A percentile compares a stretch with the other conserved stretches of the same genome.
Evolutionary conservation across 2,113 vertebrate genomes (phyloP).

Genomic region (Fregata magnificens): DNA sequence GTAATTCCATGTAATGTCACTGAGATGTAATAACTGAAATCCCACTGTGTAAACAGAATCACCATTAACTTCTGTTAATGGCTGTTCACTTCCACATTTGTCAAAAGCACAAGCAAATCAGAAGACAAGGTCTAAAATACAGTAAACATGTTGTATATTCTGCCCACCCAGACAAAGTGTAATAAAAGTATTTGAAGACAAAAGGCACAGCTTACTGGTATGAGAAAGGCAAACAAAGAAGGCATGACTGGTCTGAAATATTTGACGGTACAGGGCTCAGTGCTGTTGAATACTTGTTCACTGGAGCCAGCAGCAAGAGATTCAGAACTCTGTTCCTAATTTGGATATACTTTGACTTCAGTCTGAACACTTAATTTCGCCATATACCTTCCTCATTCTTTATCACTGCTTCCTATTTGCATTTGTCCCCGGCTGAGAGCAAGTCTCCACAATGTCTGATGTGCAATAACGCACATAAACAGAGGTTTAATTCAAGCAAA

Average conservation of each 20-base stretch:
- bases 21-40: background rate
- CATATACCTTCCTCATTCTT: background rate
- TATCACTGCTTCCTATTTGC: background rate
- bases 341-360: background rate
- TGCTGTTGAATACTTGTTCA: background rate
- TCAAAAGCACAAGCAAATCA: background rate
- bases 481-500: background rate
- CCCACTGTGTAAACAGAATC: background rate
- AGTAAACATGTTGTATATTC: background rate
- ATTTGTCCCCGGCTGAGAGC: background rate
- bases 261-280: background rate
- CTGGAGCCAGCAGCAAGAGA: background rate
- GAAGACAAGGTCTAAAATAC: background rate
- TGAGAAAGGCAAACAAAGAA: background rate
- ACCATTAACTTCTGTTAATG: background rate
- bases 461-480: background rate
- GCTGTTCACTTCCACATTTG: background rate
- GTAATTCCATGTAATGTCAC: background rate
- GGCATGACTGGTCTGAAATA: background rate
- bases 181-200: background rate
- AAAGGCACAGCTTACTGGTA: background rate
- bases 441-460: background rate
- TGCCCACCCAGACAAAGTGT: background rate
- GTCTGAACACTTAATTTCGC: background rate
- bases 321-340: background rate